Evolutionary conservation across 2,113 vertebrate genomes (phyloP).

Genomic region (Pachypanchax playfairii): DNA sequence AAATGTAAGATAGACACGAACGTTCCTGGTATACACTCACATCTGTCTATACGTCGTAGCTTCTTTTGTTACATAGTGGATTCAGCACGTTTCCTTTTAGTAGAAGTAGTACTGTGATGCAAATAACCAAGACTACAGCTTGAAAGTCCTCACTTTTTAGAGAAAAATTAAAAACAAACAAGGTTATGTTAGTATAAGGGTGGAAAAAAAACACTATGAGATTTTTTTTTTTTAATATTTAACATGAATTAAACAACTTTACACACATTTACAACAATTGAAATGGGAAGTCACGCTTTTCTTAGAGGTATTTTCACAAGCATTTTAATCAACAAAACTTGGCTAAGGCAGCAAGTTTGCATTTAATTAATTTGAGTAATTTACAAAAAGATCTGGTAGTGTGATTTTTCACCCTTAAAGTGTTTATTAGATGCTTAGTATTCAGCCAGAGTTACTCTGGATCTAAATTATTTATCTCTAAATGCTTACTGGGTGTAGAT

Average conservation of each 20-base stretch:
- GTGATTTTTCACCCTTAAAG: slow-evolving; percentile 72
- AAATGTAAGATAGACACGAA: slow-evolving; percentile 79
- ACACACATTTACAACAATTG: slow-evolving; percentile 18
- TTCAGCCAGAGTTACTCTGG: slow-evolving; percentile 62
- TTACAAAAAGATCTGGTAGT: slow-evolving; percentile 65
- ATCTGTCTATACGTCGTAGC: slow-evolving; percentile 71
- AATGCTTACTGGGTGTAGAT: slow-evolving; percentile 67
- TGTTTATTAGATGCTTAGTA: slow-evolving; percentile 76
- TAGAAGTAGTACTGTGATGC: slow-evolving; percentile 71
- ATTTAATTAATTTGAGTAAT: slow-evolving; percentile 61
- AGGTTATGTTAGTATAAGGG: slow-evolving; percentile 58
- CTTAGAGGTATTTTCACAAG: slow-evolving; percentile 54
- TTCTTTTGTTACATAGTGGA: slow-evolving; percentile 68
- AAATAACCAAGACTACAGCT: slow-evolving; percentile 73
- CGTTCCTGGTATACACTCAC: slow-evolving; percentile 73
- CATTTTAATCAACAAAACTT: slow-evolving; percentile 46
- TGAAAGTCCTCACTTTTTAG: slow-evolving; percentile 64
- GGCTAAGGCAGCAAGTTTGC: slow-evolving; percentile 61
- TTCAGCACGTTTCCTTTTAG: slow-evolving; percentile 68
- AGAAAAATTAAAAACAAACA: slow-evolving; percentile 44
- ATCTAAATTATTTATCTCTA: slow-evolving; percentile 67
- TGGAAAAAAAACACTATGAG: slow-evolving; percentile 62
- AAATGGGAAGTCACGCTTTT: slow-evolving; percentile 41
- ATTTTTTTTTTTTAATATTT: slow-evolving; percentile 57
- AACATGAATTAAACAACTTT: slow-evolving; percentile 45